These are phyloP conservation scores for Phataginus tetradactyla DNA, from an alignment of 2,797 vertebrate genomes.

Conservation along the genomic window DNA sequence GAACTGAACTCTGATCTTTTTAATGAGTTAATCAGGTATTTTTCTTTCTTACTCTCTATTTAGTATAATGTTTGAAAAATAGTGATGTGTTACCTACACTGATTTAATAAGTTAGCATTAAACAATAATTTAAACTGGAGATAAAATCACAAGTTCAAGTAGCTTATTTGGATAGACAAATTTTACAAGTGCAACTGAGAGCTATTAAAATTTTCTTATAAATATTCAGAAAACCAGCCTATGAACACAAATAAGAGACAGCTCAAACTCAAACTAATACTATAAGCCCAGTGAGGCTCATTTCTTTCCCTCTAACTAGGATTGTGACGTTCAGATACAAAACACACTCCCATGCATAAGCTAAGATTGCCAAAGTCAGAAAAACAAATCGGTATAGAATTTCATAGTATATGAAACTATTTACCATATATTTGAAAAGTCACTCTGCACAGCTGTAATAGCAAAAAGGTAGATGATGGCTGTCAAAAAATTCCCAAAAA, in stretches of 20 bases:
- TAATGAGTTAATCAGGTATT: not conserved
- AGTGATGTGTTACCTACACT: not conserved
- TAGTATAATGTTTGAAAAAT: not conserved
- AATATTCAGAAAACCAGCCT: not conserved
- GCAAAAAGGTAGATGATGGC: not conserved
- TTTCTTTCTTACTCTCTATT: not conserved
- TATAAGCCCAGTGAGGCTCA: not conserved
- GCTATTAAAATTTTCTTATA: not conserved
- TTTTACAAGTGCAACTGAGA: constrained; percentile 2
- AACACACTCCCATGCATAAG: not conserved
- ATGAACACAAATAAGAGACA: not conserved
- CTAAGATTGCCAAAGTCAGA: not conserved
- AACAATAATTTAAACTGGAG: not conserved
- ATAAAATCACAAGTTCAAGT: not conserved
- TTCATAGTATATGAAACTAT: not conserved
- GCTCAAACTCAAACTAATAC: not conserved
- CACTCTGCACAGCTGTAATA: not conserved
- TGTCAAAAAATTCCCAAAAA: not conserved
- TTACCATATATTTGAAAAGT: not conserved
- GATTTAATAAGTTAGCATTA: not conserved
- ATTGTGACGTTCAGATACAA: not conserved
- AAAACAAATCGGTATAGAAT: not conserved
- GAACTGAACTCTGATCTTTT: not conserved
- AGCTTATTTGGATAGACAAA: not conserved
- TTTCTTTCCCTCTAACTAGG: not conserved